phyloP scores from a whole-genome alignment of 1,140 invertebrate genomes.

The Lordiphosa collinella region DNA sequence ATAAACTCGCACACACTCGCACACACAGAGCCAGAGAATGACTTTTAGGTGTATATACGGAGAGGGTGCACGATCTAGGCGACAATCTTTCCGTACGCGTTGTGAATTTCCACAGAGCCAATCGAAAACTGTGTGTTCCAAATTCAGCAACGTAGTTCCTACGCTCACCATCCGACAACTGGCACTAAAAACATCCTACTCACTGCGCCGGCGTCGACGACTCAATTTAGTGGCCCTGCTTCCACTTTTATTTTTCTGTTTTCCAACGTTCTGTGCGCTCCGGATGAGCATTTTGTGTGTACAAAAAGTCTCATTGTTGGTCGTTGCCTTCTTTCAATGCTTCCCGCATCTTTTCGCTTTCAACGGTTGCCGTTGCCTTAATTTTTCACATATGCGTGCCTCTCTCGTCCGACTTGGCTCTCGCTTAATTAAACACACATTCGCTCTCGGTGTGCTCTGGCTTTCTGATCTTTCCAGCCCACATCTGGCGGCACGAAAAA shows the following conservation, averaged over 20 bases:
- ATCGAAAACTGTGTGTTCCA: slow-evolving; percentile 56
- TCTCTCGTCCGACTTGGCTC: slow-evolving; percentile 11
- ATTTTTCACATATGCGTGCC: slow-evolving; percentile 67
- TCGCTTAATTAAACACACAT: too few relatives aligned
- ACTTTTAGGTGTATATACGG: slow-evolving; percentile 17
- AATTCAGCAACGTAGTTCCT: slow-evolving; percentile 49
- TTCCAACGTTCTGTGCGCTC: slow-evolving; percentile 37
- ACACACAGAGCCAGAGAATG: slow-evolving; percentile 21
- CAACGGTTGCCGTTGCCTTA: slow-evolving; percentile 54
- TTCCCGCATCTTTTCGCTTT: slow-evolving; percentile 71
- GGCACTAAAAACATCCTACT: slow-evolving; percentile 50
- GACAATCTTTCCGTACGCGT: slow-evolving; percentile 18
- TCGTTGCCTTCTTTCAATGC: slow-evolving; percentile 35
- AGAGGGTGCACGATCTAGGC: slow-evolving; percentile 22
- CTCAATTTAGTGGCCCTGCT: slow-evolving; percentile 63
- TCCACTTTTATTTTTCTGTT: slow-evolving; percentile 47
- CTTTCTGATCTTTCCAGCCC: slow-evolving; percentile 55
- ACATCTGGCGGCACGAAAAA: slow-evolving; percentile 62
- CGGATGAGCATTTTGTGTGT: slow-evolving; percentile 2
- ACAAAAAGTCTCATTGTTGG: slow-evolving; percentile 41
- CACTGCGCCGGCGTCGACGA: slow-evolving; percentile 60
- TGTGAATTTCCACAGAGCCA: slow-evolving; percentile 46
- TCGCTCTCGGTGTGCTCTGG: slow-evolving; percentile 38
- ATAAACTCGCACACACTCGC: too few relatives aligned
- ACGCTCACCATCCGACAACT: slow-evolving; percentile 20